Evolutionary conservation across 2,888 invertebrate species (phyloP).

Genomic region (Leptinotarsa haldemani): DNA sequence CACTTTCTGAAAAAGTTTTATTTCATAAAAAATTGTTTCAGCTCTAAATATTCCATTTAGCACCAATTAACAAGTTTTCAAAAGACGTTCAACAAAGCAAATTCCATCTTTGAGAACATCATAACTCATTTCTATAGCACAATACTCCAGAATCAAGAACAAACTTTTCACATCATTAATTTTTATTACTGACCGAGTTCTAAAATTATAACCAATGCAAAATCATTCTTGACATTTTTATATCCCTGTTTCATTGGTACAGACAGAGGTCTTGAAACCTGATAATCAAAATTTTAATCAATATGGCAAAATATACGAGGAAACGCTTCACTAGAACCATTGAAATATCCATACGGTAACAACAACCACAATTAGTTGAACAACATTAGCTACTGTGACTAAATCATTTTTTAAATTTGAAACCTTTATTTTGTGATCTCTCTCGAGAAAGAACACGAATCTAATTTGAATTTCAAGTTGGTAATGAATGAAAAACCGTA

Average conservation of each 20-base stretch:
- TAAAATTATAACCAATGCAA: neutral
- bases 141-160: slow-evolving; percentile 7
- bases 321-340: too few relatives aligned
- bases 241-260: neutral
- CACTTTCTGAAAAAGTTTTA: too few relatives aligned
- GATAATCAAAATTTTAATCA: neutral
- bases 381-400: too few relatives aligned
- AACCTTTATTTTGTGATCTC: too few relatives aligned
- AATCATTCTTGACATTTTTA: neutral
- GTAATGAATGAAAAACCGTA: too few relatives aligned
- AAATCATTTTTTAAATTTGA: too few relatives aligned
- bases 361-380: too few relatives aligned
- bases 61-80: neutral
- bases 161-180: slow-evolving; percentile 14
- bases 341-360: too few relatives aligned
- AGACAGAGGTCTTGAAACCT: neutral
- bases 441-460: too few relatives aligned
- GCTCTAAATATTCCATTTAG: too few relatives aligned
- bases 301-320: neutral
- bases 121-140: slow-evolving; percentile 17
- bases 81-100: slow-evolving; percentile 1
- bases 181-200: slow-evolving; percentile 14
- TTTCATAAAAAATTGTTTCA: too few relatives aligned
- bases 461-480: too few relatives aligned
- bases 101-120: neutral